Evolutionary conservation across 2,797 vertebrate species (phyloP).

Genomic region (Cephalopachus bancanus): DNA sequence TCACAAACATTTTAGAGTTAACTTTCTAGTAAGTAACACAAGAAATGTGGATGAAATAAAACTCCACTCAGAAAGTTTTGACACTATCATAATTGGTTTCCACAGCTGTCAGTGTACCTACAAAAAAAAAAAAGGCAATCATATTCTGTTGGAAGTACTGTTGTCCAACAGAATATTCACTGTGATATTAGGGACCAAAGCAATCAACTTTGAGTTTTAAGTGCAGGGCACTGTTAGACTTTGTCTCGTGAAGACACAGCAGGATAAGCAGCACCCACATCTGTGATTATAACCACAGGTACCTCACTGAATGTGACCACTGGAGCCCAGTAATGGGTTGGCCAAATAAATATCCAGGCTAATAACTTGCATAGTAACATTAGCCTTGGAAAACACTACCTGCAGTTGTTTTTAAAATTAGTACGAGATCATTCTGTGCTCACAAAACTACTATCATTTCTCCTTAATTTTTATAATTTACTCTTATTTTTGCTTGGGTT

Average conservation of each 20-base stretch:
- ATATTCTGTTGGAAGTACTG: not conserved
- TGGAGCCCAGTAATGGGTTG: not conserved
- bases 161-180: slow-evolving; percentile 6
- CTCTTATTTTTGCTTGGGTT: slow-evolving; percentile 2
- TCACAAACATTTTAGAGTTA: not conserved
- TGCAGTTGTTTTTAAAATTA: not conserved
- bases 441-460: not conserved
- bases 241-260: not conserved
- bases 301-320: not conserved
- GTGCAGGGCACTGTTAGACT: not conserved
- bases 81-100: not conserved
- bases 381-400: not conserved
- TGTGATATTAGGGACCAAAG: not conserved
- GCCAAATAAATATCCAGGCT: not conserved
- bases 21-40: not conserved
- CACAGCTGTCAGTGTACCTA: not conserved
- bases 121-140: not conserved
- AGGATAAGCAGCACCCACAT: not conserved
- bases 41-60: not conserved
- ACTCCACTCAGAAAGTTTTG: slow-evolving; percentile 11
- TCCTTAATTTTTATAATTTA: not conserved
- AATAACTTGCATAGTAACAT: not conserved
- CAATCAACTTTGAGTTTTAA: not conserved
- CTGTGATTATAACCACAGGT: not conserved
- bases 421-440: not conserved